Base-by-base conservation (phyloP, 30 jellyfish, hydroid and myxozoan species). In the Hydra vulgaris region DNA sequence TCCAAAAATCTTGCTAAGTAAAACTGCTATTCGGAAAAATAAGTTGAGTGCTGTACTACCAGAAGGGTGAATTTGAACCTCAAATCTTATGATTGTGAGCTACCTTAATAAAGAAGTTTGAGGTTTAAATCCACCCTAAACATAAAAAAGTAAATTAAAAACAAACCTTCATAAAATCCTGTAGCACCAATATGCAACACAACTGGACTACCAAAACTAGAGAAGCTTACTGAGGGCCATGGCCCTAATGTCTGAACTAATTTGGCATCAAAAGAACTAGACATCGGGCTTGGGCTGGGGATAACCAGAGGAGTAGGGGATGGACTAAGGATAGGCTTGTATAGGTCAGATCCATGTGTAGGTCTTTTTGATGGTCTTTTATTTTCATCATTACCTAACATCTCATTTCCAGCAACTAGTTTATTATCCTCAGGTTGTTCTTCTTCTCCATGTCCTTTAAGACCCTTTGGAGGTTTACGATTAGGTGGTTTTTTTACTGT, bases 171-270 rank as follows among this genome's bases (percentile, higher is more conserved):
- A 27, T 55, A 71, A 55, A 54, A 77, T 25, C 98, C 96, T 0
- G 96, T 92, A 0, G 91, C 87, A 22, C 98, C 98, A 54, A 87
- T 85, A 78, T 92, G 95, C n/a, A 92, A 52, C 7, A 92, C 80
- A 27, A 92, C 95, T 0, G 98, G 98, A 55, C 98, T 92, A 54
- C 98, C 98, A 53, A 84, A 87, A 55, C 98, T 92, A 68, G 96
- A 94, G 23, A 92, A 26, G 17, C 96, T 94, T 71, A 86, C 53
- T 26, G 94, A 82, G 15, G 94, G 81, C 18, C 25, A 78, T 16
- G 73, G 76, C 1, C 85, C 85, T 18, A 78, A 17, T 18, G 76
- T 40, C 23, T 68, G 75, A 20, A 68, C 75, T n/a, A n/a, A 68
- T 68, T 68, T 68, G 27, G 75, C 27, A 68, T 23, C 75, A 3